Evolutionary conservation across 2,888 invertebrate species (phyloP), one percentile per base, ranked within the genome.

Genomic region (Merodon equestris): DNA sequence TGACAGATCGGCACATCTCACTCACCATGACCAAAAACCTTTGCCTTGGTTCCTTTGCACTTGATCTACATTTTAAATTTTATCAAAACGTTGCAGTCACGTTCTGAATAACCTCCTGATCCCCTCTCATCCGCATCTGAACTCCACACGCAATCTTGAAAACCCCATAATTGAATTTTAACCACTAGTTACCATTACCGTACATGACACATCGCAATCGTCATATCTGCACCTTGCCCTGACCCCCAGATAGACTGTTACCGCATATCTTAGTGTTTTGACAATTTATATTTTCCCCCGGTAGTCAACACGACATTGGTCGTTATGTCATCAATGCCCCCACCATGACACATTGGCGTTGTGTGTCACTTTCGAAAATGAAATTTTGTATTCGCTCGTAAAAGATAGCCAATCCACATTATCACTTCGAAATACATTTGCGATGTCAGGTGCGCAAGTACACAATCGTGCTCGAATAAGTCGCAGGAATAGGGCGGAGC

Each of bases 291-390:
- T 9, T n/a, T 10, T 40, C 10, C 3, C n/a, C 12, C 40, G 40
- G n/a, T n/a, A 40, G 40, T 7, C 2, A 2, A 40, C 40, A 40
- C n/a, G 40, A 40, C 40, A 40, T 5, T 9, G n/a, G 3, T 40
- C 14, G n/a, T 50, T 57, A 38, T 50, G 14, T n/a, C 40, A 40
- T 40, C 40, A 40, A 40, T 40, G 40, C n/a, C 40, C 3, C 27
- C 27, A 27, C 7, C 27, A 27, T 27, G 27, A 2, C 27, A 27
- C 27, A 2, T 2, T 7, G 27, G 2, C 27, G 40, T n/a, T 9
- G 40, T 40, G 40, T 40, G 9, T n/a, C 5, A 40, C 40, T 10
- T 40, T 40, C 9, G 40, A 40, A 40, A 40, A 40, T 9, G 40
- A 40, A 40, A 40, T 40, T 40, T 40, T 40, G 10, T n/a, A 40